Percentiles rank a stretch among this genome's conserved stretches.
Conservation (phyloP, 2,113 vertebrate genomes). For the Cygnus buccinator region DNA sequence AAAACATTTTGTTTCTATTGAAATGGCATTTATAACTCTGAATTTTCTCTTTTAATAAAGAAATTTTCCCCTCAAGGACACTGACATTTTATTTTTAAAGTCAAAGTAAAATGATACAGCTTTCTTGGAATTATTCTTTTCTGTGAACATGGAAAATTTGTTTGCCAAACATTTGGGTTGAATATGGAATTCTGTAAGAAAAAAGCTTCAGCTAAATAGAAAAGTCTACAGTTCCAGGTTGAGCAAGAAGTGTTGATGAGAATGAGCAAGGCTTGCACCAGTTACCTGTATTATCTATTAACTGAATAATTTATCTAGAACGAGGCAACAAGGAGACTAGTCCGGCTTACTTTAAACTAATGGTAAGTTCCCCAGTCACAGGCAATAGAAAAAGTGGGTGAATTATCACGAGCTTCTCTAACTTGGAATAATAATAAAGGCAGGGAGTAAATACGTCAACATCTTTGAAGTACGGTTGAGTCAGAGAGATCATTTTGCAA, state of each 20-base stretch:
- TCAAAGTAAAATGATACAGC: neutral
- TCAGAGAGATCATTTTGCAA: neutral
- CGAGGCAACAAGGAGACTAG: neutral
- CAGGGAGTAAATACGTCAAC: neutral
- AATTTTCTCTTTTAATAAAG: neutral
- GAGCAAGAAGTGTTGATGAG: neutral
- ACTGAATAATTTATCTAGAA: neutral
- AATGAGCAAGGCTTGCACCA: neutral
- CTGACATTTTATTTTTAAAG: neutral
- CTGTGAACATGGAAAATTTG: neutral
- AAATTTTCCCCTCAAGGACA: neutral
- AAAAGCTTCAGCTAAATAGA: neutral
- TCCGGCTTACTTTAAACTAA: neutral
- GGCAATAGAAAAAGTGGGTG: neutral
- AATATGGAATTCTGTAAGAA: neutral
- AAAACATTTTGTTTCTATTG: neutral
- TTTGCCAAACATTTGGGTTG: neutral
- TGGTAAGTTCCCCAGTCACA: neutral
- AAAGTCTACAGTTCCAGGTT: neutral
- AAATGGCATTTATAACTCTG: neutral
- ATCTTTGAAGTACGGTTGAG: neutral
- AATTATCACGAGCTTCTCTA: neutral
- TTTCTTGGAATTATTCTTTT: neutral
- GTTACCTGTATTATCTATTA: neutral
- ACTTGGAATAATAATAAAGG: constrained; percentile 10